Percentiles rank a stretch among this genome's conserved stretches.
Evolutionary conservation across 1,140 invertebrate genomes (phyloP).

Genomic region (Leptopilina clavipes): DNA sequence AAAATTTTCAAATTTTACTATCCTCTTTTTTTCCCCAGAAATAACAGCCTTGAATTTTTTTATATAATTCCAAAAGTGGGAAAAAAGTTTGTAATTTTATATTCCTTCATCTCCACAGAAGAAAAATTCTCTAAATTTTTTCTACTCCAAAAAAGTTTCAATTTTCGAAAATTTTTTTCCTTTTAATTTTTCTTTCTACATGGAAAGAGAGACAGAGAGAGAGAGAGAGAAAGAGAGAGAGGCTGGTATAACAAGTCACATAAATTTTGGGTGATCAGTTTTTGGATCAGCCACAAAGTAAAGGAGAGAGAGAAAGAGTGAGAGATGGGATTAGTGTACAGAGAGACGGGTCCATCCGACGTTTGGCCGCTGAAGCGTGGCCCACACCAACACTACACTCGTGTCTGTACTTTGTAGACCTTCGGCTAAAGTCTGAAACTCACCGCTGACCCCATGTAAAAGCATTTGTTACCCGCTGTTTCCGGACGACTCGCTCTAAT

Average conservation of each 20-base stretch:
- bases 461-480: conserved; percentile 33
- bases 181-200: too few species aligned
- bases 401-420: conserved; percentile 31
- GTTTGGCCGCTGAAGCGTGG: conserved; percentile 19
- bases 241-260: neutral
- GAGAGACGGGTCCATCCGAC: neutral
- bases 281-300: conserved; percentile 18
- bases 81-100: too few species aligned
- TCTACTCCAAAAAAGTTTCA: too few species aligned
- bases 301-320: neutral
- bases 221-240: too few species aligned
- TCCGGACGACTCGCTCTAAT: conserved; percentile 20
- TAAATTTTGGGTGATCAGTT: conserved; percentile 26
- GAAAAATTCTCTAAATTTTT: too few species aligned
- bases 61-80: too few species aligned
- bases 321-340: neutral
- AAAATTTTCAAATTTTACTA: too few species aligned
- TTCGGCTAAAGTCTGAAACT: conserved; percentile 24
- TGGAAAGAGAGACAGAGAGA: too few species aligned
- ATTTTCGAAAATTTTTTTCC: too few species aligned
- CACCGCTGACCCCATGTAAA: conserved; percentile 28
- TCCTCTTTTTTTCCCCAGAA: too few species aligned
- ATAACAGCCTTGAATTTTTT: too few species aligned
- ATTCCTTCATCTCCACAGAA: too few species aligned
- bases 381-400: neutral